These are phyloP conservation scores for Temnothorax longispinosus DNA, from an alignment of 1,140 invertebrate genomes.

Conservation along the genomic window DNA sequence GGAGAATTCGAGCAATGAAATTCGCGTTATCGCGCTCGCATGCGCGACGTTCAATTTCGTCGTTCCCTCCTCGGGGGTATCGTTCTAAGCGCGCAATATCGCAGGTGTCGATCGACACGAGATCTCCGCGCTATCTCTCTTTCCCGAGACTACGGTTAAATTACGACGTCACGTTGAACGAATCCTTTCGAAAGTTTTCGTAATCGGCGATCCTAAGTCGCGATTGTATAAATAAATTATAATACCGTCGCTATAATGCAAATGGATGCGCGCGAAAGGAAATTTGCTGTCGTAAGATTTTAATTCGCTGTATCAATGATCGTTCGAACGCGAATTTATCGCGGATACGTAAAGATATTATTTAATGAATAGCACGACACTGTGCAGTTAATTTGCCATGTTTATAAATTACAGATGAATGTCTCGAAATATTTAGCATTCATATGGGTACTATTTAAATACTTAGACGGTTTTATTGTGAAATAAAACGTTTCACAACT, in stretches of 20 bases:
- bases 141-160: conserved; percentile 38
- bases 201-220: conserved; percentile 42
- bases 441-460: conserved; percentile 1
- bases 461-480: not conserved
- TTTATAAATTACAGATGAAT: not conserved
- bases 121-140: conserved; percentile 34
- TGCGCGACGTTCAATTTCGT: not conserved
- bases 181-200: not conserved
- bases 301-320: conserved; percentile 53
- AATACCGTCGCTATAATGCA: not conserved
- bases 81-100: conserved; percentile 40
- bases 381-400: not conserved
- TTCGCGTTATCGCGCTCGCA: conserved; percentile 22
- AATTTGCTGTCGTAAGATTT: conserved; percentile 54
- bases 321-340: not conserved
- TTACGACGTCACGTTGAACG: conserved; percentile 49
- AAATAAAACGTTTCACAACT: conserved; percentile 53
- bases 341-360: not conserved
- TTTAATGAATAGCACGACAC: not conserved
- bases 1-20: conserved; percentile 48
- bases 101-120: conserved; percentile 3
- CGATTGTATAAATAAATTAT: conserved; percentile 66
- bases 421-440: not conserved
- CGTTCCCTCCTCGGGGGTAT: not conserved
- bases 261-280: not conserved